Evolutionary conservation across 2,888 invertebrate species (phyloP).

Genomic region (Melinaea marsaeus): DNA sequence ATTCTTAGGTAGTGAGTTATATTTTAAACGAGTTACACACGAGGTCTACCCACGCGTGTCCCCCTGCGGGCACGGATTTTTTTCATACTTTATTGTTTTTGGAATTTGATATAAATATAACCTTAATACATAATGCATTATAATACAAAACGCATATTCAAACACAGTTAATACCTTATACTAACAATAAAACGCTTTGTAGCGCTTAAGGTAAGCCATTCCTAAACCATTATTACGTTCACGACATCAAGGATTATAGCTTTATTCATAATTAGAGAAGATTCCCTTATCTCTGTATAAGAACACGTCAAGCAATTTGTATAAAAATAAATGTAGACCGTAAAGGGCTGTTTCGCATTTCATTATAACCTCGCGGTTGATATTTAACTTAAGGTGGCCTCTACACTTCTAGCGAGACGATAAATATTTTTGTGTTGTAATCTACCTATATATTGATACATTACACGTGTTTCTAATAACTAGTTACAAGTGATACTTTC

Average conservation of each 20-base stretch:
- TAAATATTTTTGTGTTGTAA: conserved; percentile 7
- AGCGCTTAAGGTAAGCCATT: conserved; percentile 19
- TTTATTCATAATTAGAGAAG: conserved; percentile 34
- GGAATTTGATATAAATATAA: no score
- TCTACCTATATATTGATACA: neutral
- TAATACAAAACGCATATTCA: no score
- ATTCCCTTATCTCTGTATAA: conserved; percentile 31
- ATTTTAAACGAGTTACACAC: no score
- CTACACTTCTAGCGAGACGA: neutral
- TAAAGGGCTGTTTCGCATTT: conserved; percentile 36
- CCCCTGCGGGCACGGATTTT: no score
- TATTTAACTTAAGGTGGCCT: neutral
- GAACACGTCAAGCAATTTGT: conserved; percentile 38
- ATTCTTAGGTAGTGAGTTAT: no score
- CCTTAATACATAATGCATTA: no score
- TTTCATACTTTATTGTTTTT: no score
- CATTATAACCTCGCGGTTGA: conserved; percentile 19
- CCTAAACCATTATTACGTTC: conserved; percentile 16
- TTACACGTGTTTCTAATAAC: no score
- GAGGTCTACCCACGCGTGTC: no score
- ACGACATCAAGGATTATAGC: conserved; percentile 24
- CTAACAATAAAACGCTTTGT: conserved; percentile 23
- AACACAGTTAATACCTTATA: no score
- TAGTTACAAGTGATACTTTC: no score
- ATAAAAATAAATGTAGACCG: conserved; percentile 38